A percentile compares a stretch with the other conserved stretches of the same genome.
These are phyloP conservation scores for Hymenochirus boettgeri DNA, from an alignment of 2,113 vertebrate species.

Conservation along the genomic window DNA sequence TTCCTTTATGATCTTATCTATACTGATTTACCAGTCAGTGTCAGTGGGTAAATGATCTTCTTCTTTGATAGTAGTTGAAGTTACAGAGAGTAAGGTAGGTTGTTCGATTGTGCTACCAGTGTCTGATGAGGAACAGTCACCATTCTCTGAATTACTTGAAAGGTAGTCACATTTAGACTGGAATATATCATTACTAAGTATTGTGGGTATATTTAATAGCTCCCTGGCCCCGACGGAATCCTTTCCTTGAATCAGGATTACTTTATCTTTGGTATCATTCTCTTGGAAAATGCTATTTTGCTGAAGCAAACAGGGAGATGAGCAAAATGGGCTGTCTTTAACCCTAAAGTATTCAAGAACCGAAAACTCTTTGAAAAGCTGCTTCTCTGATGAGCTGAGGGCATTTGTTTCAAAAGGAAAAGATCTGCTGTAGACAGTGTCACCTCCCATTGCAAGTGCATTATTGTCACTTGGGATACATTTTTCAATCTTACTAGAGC, in stretches of 20 bases:
- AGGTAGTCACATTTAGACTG: background rate
- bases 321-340: conserved; percentile 3
- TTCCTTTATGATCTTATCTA: no score
- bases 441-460: background rate
- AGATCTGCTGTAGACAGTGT: no score
- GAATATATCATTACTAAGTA: no score
- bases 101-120: conserved; percentile 18
- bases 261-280: background rate
- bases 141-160: background rate
- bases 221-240: no score
- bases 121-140: background rate
- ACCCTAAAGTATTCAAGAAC: background rate
- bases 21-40: no score
- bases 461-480: background rate
- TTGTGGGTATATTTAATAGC: no score
- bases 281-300: background rate
- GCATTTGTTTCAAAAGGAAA: no score
- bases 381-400: no score
- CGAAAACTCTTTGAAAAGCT: background rate
- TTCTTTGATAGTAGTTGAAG: background rate
- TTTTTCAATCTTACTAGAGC: background rate
- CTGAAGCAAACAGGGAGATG: conserved; percentile 14
- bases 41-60: background rate
- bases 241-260: no score
- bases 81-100: background rate